phyloP scores from a whole-genome alignment of 2,888 invertebrate genomes.

The Drosophila phalerata region DNA sequence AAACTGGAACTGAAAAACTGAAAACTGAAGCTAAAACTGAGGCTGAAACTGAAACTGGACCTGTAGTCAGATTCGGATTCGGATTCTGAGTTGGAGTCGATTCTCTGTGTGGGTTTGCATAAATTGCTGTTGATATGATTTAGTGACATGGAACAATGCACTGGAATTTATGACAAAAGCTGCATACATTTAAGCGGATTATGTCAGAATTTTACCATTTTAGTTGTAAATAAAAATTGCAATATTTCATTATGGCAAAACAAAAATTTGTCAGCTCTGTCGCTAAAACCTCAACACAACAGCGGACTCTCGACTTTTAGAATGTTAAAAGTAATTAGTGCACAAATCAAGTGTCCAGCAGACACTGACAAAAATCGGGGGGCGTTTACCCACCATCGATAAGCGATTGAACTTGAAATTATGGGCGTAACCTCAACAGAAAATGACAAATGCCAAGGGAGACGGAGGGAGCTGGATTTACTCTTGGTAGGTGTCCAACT shows the following conservation, averaged over 20 bases:
- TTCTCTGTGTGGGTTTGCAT: conserved; percentile 74
- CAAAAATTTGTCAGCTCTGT: conserved; percentile 73
- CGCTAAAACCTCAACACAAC: conserved; percentile 51
- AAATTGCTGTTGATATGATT: conserved; percentile 82
- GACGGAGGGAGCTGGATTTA: conserved; percentile 7
- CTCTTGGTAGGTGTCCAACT: conserved; percentile 16
- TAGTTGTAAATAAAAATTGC: conserved; percentile 63
- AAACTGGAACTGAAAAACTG: conserved; percentile 33
- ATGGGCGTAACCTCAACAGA: conserved; percentile 40
- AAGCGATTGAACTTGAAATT: conserved; percentile 36
- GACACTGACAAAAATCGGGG: conserved; percentile 9
- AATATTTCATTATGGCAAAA: conserved; percentile 51
- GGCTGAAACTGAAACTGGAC: conserved; percentile 25
- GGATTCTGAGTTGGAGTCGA: conserved; percentile 10
- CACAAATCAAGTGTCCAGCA: conserved; percentile 52
- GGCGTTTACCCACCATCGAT: conserved; percentile 52
- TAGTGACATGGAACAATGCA: conserved; percentile 81
- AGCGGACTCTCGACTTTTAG: conserved; percentile 22
- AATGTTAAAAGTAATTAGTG: conserved; percentile 62
- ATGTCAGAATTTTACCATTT: conserved; percentile 69
- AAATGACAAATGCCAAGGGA: conserved; percentile 31
- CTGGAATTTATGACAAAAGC: conserved; percentile 76
- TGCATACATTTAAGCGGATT: conserved; percentile 75
- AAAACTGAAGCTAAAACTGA: conserved; percentile 8
- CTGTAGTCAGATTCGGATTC: neutral